Base-by-base conservation (phyloP, 2,888 invertebrate species). In the Morinoia aosen region DNA sequence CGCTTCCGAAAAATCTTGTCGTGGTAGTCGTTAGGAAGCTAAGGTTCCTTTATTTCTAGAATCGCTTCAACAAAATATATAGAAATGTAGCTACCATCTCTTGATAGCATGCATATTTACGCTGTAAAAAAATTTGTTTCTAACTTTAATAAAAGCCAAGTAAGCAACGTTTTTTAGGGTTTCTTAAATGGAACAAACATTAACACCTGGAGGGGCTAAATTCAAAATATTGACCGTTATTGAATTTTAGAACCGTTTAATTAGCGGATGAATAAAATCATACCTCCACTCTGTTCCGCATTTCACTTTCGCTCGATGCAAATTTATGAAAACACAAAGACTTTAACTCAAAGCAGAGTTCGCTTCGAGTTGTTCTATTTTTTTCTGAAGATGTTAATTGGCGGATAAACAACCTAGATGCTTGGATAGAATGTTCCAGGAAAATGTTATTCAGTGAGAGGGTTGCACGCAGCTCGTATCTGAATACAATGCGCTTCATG, bases 401-500 rank as follows among this genome's bases (percentile, higher is more conserved):
- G 14, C 76, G 76, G 76, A 76, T 76, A 33, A 76, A 7, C 76
- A 76, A 76, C 76, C 76, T 76, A 76, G 76, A 76, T 76, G 76
- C 76, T 76, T 76, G 76, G 76, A 76, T 76, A 76, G 76, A 76
- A 76, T 16, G 25, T 76, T 76, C 76, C 76, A 16, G 76, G 76
- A 76, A 76, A 76, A 76, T 76, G 76, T 76, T 33, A 76, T 76
- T 76, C 76, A 76, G 33, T 10, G 25, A 16, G 19, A 76, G 76
- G 76, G 33, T 33, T 76, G 76, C 0, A 76, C 76, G 19, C 76
- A 76, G 25, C 76, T 76, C 76, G 33, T 76, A 76, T 76, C 76
- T 76, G 76, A 76, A 76, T 76, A 76, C 76, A 76, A 76, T 76
- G 76, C 76, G 19, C 76, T 76, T 76, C 33, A 76, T 76, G 76